phyloP scores from a whole-genome alignment of 1,140 invertebrate species.

The Cylas formicarius region DNA sequence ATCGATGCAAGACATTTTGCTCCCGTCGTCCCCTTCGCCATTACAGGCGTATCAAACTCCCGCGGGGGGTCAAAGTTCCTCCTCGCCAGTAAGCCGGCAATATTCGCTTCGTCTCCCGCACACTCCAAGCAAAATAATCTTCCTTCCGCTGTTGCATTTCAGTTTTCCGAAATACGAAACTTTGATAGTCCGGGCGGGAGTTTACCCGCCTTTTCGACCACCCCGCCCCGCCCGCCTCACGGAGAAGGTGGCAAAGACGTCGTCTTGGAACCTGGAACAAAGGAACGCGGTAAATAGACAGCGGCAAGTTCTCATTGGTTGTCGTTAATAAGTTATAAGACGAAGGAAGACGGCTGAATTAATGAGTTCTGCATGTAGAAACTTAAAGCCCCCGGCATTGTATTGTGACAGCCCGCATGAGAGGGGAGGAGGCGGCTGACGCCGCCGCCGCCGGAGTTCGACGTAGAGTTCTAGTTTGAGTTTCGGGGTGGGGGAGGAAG shows the following conservation, averaged over 20 bases:
- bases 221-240: slow-evolving; percentile 2
- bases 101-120: too few species aligned
- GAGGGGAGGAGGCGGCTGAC: not conserved
- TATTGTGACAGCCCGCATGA: slow-evolving; percentile 26
- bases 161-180: too few species aligned
- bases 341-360: slow-evolving; percentile 33
- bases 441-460: not conserved
- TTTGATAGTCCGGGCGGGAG: too few species aligned
- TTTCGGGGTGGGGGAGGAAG: too few species aligned
- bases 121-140: too few species aligned
- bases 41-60: too few species aligned
- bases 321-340: slow-evolving; percentile 36
- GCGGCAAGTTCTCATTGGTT: slow-evolving; percentile 34
- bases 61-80: too few species aligned
- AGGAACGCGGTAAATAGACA: slow-evolving; percentile 33
- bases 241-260: slow-evolving; percentile 24
- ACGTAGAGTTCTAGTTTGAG: slow-evolving; percentile 8
- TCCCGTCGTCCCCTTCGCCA: too few species aligned
- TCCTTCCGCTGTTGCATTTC: too few species aligned
- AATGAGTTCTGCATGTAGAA: slow-evolving; percentile 30
- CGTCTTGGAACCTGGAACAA: slow-evolving; percentile 28
- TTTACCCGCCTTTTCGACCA: too few species aligned
- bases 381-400: slow-evolving; percentile 26
- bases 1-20: too few species aligned
- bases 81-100: too few species aligned